phyloP scores from a whole-genome alignment of 2,888 invertebrate genomes.

The Drosophila meridiana region DNA sequence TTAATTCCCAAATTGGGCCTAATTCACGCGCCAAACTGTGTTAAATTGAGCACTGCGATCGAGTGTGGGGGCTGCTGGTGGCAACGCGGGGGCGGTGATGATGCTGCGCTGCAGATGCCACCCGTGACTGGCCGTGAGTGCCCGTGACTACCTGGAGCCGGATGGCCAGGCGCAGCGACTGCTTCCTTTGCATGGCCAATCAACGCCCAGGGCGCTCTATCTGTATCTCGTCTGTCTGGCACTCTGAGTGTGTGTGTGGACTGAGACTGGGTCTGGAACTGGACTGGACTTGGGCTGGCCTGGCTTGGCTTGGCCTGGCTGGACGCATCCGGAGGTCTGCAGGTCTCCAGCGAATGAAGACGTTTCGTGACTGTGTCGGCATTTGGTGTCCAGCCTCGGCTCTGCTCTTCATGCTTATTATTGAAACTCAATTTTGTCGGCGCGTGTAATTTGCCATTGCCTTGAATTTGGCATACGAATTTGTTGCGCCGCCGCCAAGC shows the following conservation, averaged over 20 bases:
- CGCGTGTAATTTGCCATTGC: conserved; percentile 77
- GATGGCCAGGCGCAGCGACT: conserved; percentile 25
- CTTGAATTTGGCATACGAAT: conserved; percentile 80
- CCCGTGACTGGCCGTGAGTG: conserved; percentile 74
- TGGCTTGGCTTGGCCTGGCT: conserved; percentile 31
- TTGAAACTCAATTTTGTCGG: conserved; percentile 81
- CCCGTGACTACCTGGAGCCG: conserved; percentile 67
- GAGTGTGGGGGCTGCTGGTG: conserved; percentile 24
- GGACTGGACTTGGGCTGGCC: conserved; percentile 13
- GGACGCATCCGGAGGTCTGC: conserved; percentile 78
- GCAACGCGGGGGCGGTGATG: conserved; percentile 50
- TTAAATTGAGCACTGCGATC: conserved; percentile 77
- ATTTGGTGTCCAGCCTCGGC: conserved; percentile 51
- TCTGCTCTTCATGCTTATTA: conserved; percentile 79
- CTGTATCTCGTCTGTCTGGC: conserved; percentile 47
- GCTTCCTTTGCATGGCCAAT: conserved; percentile 75
- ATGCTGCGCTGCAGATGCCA: conserved; percentile 69
- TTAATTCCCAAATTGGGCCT: conserved; percentile 83
- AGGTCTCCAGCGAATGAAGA: conserved; percentile 82
- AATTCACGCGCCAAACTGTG: conserved; percentile 84
- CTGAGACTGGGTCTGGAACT: conserved; percentile 15
- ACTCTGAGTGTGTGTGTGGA: conserved; percentile 32
- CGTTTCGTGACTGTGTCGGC: conserved; percentile 83
- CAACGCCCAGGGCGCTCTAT: conserved; percentile 74
- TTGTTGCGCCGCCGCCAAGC: conserved; percentile 73